phyloP scores from a whole-genome alignment of 2,888 invertebrate genomes.

The Drosophila fulvimacula region DNA sequence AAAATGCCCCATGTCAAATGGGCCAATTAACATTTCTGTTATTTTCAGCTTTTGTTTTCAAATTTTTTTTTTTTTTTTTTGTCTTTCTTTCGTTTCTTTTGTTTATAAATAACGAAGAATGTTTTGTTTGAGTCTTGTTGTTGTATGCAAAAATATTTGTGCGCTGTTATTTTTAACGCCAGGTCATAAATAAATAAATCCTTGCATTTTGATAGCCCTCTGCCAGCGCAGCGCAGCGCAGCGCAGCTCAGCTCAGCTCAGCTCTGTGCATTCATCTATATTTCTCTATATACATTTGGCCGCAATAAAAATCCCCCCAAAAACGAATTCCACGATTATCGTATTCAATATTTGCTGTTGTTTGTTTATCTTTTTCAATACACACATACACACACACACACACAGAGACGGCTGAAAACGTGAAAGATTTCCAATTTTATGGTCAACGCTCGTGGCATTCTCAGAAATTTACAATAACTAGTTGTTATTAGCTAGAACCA shows the following conservation, averaged over 20 bases:
- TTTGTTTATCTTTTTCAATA: constrained; percentile 68
- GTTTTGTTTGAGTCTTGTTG: constrained; percentile 63
- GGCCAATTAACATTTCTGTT: constrained; percentile 81
- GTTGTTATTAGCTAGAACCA: constrained; percentile 55
- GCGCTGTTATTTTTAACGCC: constrained; percentile 65
- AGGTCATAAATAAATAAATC: constrained; percentile 68
- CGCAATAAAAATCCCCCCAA: constrained; percentile 35
- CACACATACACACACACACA: constrained; percentile 10
- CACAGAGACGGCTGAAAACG: constrained; percentile 46
- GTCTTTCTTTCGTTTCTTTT: constrained; percentile 50
- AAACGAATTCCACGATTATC: constrained; percentile 61
- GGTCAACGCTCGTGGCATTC: constrained; percentile 75
- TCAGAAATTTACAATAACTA: constrained; percentile 56
- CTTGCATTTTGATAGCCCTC: constrained; percentile 56
- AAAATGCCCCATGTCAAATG: constrained; percentile 80
- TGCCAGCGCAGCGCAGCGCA: not conserved
- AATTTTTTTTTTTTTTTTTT: constrained; percentile 1
- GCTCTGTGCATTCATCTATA: constrained; percentile 24
- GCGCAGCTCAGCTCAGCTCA: not conserved
- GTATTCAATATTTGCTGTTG: constrained; percentile 41
- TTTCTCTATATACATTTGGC: constrained; percentile 53
- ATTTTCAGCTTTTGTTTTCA: constrained; percentile 64
- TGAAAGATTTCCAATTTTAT: constrained; percentile 78
- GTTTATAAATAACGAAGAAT: constrained; percentile 74
- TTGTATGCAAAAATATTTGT: constrained; percentile 72